Evolutionary conservation across 2,888 invertebrate genomes (phyloP).

Genomic region (Bembecia ichneumoniformis): DNA sequence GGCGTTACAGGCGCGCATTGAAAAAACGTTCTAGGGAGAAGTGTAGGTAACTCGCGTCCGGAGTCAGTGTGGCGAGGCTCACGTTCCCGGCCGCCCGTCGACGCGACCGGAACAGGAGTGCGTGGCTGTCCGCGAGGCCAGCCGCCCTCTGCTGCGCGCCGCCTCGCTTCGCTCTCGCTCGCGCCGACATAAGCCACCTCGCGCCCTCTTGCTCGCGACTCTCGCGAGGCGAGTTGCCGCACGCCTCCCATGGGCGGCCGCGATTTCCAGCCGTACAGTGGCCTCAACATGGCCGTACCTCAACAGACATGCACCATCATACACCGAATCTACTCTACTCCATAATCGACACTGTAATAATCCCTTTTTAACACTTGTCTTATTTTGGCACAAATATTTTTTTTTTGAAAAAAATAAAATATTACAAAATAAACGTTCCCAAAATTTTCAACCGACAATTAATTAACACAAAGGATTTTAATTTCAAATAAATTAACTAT

Average conservation of each 20-base stretch:
- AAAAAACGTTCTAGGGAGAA: conserved; percentile 60
- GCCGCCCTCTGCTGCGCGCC: conserved; percentile 73
- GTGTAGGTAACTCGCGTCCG: conserved; percentile 46
- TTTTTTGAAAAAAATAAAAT: no score
- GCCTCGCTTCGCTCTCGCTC: conserved; percentile 64
- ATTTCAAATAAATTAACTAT: no score
- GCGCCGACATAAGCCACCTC: conserved; percentile 24
- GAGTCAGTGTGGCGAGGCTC: conserved; percentile 62
- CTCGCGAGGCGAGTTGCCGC: conserved; percentile 45
- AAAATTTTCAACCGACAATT: no score
- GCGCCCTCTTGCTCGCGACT: conserved; percentile 43
- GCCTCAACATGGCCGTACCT: conserved; percentile 65
- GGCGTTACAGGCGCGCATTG: conserved; percentile 65
- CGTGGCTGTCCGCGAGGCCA: conserved; percentile 62
- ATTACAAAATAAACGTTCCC: no score
- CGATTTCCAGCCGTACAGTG: conserved; percentile 62
- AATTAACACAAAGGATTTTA: no score
- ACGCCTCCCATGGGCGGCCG: conserved; percentile 72
- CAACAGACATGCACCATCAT: conserved; percentile 30
- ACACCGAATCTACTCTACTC: conserved; percentile 8
- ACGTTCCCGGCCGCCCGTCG: conserved; percentile 69
- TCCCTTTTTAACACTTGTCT: no score
- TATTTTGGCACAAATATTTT: no score
- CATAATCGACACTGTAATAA: no score
- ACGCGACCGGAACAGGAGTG: conserved; percentile 71